Percentiles rank a stretch among this genome's conserved stretches.
These are phyloP conservation scores for Schizopygopsis malacanthus DNA, from an alignment of 2,797 vertebrate species.

Conservation along the genomic window DNA sequence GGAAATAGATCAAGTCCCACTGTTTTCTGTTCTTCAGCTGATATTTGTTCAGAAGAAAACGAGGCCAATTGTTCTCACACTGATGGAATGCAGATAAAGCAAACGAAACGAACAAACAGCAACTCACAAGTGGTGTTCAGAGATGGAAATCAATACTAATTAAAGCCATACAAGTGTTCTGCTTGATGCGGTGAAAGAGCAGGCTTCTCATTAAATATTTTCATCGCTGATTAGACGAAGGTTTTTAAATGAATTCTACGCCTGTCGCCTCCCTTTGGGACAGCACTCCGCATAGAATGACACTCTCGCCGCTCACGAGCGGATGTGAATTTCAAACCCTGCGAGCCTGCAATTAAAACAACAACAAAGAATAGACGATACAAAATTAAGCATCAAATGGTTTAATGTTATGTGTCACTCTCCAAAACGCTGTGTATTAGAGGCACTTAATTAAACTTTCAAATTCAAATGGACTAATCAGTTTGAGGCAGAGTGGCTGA, in stretches of 20 bases:
- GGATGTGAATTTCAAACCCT: slow-evolving; percentile 69
- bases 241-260: slow-evolving; percentile 80
- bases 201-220: slow-evolving; percentile 85
- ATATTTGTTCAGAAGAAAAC: slow-evolving; percentile 12
- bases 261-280: slow-evolving; percentile 78
- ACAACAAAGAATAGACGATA: slow-evolving; percentile 68
- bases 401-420: slow-evolving; percentile 87
- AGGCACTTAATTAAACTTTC: slow-evolving; percentile 92
- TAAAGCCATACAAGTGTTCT: slow-evolving; percentile 90
- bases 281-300: slow-evolving; percentile 70
- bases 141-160: slow-evolving; percentile 94
- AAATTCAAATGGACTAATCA: slow-evolving; percentile 80
- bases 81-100: slow-evolving; percentile 65
- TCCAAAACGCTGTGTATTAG: slow-evolving; percentile 85
- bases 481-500: slow-evolving; percentile 76
- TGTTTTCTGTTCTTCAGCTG: neutral
- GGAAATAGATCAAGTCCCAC: neutral
- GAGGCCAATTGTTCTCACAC: slow-evolving; percentile 56
- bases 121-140: slow-evolving; percentile 71
- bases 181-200: slow-evolving; percentile 84
- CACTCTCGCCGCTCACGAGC: slow-evolving; percentile 67
- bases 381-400: slow-evolving; percentile 88
- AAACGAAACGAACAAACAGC: slow-evolving; percentile 45
- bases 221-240: slow-evolving; percentile 85
- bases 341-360: slow-evolving; percentile 78